Percentiles rank a stretch among this genome's conserved stretches.
phyloP scores from a whole-genome alignment of 2,888 invertebrate species.

The Linyphia triangularis region DNA sequence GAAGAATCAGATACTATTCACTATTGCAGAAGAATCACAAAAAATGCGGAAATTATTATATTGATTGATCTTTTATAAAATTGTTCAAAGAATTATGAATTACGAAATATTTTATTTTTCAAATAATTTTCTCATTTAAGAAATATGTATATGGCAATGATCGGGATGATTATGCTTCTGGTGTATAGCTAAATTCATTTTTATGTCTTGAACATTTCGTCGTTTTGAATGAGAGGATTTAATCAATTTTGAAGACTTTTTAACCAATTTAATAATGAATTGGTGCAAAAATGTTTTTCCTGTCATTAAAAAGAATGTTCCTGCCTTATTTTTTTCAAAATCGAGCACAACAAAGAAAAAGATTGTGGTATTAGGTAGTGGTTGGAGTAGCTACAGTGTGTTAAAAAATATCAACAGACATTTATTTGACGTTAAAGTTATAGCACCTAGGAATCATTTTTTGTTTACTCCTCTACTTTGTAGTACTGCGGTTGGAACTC shows the following conservation, averaged over 20 bases:
- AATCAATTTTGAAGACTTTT: background rate
- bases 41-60: too few species aligned
- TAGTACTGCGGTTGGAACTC: conserved; percentile 81
- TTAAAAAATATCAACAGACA: conserved; percentile 79
- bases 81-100: too few species aligned
- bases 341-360: conserved; percentile 14
- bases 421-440: conserved; percentile 79
- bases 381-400: conserved; percentile 80
- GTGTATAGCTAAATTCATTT: too few species aligned
- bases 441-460: conserved; percentile 81
- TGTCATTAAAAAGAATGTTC: background rate
- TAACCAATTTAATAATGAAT: background rate
- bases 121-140: too few species aligned
- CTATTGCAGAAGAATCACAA: too few species aligned
- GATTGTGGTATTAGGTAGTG: conserved; percentile 80
- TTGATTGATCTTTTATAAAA: too few species aligned
- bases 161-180: too few species aligned
- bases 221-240: too few species aligned
- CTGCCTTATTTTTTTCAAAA: background rate
- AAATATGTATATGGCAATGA: too few species aligned
- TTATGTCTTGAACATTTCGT: too few species aligned
- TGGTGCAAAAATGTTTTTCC: background rate
- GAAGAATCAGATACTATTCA: too few species aligned
- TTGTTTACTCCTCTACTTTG: conserved; percentile 80
- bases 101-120: too few species aligned